These are phyloP conservation scores for Actinemys pallida DNA, from an alignment of 2,113 vertebrate species.

Conservation along the genomic window DNA sequence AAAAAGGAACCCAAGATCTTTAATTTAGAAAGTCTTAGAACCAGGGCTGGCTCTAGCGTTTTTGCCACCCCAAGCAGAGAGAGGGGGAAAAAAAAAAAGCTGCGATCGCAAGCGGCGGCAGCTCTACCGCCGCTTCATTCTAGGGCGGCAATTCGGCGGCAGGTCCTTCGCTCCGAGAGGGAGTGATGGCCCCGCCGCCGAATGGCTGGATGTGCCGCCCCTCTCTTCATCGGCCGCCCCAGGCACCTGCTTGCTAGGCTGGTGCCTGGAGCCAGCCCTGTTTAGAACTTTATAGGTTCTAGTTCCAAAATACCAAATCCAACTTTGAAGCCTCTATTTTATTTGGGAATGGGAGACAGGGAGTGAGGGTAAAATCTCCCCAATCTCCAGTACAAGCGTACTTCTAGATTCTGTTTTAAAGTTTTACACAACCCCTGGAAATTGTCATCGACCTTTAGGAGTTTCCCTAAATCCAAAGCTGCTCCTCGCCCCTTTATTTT, in stretches of 20 bases:
- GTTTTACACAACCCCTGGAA: background rate
- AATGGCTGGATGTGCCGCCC: no score
- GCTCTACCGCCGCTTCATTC: no score
- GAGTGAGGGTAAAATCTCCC: background rate
- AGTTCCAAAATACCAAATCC: background rate
- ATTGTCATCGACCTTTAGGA: background rate
- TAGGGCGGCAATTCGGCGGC: no score
- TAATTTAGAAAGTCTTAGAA: background rate
- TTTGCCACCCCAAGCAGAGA: no score
- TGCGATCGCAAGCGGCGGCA: no score
- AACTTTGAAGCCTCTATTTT: background rate
- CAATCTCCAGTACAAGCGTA: background rate
- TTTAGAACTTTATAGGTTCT: background rate
- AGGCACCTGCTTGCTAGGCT: no score
- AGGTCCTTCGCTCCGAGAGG: no score
- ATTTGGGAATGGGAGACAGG: background rate
- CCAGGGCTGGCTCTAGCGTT: background rate
- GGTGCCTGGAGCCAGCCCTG: no score
- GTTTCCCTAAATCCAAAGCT: background rate
- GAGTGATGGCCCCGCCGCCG: no score
- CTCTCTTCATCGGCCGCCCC: no score
- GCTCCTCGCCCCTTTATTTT: background rate
- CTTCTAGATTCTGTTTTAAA: background rate
- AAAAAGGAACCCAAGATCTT: background rate
- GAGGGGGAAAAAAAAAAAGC: no score